These are phyloP conservation scores for Serilophus lunatus DNA, from an alignment of 2,113 vertebrate species.

Conservation along the genomic window DNA sequence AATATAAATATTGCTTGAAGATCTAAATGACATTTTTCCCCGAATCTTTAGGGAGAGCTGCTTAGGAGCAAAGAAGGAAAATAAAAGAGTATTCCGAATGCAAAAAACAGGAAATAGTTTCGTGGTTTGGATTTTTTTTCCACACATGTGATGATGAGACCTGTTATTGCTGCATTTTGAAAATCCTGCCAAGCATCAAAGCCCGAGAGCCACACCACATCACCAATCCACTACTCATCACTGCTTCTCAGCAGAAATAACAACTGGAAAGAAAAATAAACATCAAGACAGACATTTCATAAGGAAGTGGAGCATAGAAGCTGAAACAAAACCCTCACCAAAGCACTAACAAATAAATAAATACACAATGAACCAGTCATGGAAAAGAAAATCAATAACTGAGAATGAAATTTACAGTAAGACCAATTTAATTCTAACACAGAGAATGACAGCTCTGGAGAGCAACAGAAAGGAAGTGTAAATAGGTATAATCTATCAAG, in stretches of 20 bases:
- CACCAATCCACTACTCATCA: background rate
- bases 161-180: background rate
- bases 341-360: background rate
- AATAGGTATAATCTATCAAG: background rate
- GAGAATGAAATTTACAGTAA: background rate
- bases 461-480: background rate
- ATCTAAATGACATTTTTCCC: background rate
- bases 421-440: background rate
- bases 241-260: background rate
- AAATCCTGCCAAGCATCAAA: constrained; percentile 16
- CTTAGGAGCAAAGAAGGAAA: background rate
- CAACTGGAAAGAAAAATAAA: constrained; percentile 42
- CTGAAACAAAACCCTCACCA: background rate
- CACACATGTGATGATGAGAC: background rate
- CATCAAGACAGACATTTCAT: background rate
- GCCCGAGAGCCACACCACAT: background rate
- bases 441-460: background rate
- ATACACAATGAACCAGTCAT: background rate
- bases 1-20: background rate
- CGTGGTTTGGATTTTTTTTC: background rate
- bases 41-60: background rate
- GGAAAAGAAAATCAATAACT: constrained; percentile 10
- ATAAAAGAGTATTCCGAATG: background rate
- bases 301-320: background rate
- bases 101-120: background rate